Evolutionary conservation across 37 sponge, comb jelly and placozoan species (phyloP).

Genomic region (Dysidea cf. avara): DNA sequence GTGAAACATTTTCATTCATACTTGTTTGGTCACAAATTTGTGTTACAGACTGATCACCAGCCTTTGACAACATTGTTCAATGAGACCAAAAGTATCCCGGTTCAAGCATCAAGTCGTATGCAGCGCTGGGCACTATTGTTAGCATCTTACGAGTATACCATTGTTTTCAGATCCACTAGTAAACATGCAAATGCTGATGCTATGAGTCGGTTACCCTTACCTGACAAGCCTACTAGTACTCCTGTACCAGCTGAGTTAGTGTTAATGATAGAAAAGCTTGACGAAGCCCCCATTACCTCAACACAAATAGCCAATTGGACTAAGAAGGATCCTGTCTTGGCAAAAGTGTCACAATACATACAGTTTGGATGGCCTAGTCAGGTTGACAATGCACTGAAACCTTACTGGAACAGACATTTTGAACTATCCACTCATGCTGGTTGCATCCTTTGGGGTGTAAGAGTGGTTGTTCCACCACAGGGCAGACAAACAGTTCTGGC

Average conservation of each 20-base stretch:
- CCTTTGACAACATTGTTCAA: slow-evolving; percentile 11
- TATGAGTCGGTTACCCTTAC: slow-evolving; percentile 16
- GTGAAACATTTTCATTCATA: too few species aligned
- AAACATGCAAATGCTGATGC: slow-evolving; percentile 27
- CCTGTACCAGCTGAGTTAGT: slow-evolving; percentile 11
- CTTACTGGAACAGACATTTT: background rate
- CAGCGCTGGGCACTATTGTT: slow-evolving; percentile 13
- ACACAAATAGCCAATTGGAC: slow-evolving; percentile 4
- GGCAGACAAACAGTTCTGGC: too few species aligned
- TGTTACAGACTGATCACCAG: too few species aligned
- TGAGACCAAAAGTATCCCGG: background rate
- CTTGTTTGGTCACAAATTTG: too few species aligned
- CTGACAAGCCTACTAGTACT: background rate
- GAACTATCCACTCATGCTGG: background rate
- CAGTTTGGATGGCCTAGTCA: slow-evolving; percentile 13
- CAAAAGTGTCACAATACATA: background rate
- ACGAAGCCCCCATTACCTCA: background rate
- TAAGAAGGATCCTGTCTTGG: background rate
- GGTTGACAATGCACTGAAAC: too few species aligned
- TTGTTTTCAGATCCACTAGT: background rate
- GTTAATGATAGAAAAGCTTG: slow-evolving; percentile 4
- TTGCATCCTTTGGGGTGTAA: background rate
- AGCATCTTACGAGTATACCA: slow-evolving; percentile 24
- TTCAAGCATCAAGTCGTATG: background rate
- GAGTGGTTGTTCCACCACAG: background rate